Conservation (phyloP, 2,888 invertebrate species). For the Pantelozetes paolii region DNA sequence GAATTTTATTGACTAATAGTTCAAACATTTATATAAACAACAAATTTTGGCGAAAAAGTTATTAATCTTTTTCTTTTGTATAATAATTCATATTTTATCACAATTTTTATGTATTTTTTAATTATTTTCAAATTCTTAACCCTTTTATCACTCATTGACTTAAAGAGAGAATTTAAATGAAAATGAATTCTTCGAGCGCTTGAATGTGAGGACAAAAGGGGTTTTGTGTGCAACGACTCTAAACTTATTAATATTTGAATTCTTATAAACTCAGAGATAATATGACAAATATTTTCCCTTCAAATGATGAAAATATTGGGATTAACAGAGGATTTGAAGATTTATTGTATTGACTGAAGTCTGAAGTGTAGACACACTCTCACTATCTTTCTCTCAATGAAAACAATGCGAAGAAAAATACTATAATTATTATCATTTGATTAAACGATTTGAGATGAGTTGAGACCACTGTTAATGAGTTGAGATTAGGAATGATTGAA, state of each 20-base stretch:
- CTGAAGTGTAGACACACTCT: too few relatives aligned
- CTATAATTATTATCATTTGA: conserved; percentile 17
- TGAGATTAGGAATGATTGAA: neutral
- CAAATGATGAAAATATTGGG: too few relatives aligned
- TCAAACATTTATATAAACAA: neutral
- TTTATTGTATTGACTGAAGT: too few relatives aligned
- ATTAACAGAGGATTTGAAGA: too few relatives aligned
- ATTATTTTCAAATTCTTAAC: neutral
- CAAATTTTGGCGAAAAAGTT: conserved; percentile 16
- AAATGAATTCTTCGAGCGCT: neutral
- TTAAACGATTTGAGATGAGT: conserved; percentile 19
- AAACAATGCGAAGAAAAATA: neutral
- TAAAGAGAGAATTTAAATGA: neutral
- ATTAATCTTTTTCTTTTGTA: conserved; percentile 6
- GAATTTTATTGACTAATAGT: neutral
- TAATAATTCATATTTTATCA: neutral
- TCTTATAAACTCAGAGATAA: neutral
- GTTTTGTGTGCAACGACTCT: too few relatives aligned
- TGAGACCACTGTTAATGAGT: neutral
- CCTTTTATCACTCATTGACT: neutral
- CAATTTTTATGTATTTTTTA: neutral
- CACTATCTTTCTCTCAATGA: too few relatives aligned
- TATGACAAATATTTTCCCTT: too few relatives aligned
- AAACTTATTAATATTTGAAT: too few relatives aligned
- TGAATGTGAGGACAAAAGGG: neutral